Conservation (phyloP, 2,113 vertebrate genomes). For the Phaetusa simplex region DNA sequence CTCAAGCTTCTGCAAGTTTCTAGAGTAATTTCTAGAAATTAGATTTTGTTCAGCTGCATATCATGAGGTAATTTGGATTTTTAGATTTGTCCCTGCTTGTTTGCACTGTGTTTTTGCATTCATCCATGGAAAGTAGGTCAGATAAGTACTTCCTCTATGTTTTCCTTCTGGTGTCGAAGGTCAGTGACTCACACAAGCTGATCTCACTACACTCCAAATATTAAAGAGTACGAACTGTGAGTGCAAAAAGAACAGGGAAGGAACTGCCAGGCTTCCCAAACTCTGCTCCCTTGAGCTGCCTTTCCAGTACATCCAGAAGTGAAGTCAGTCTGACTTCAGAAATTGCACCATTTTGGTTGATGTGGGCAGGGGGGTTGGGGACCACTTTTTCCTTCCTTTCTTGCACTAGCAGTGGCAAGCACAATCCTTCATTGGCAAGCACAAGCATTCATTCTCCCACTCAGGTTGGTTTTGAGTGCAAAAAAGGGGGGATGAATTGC, state of each 20-base stretch:
- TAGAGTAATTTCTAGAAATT: neutral
- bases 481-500: neutral
- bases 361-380: too few species aligned
- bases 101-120: neutral
- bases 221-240: neutral
- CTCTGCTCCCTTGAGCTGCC: neutral
- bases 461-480: neutral
- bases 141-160: neutral
- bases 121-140: neutral
- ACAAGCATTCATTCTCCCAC: neutral
- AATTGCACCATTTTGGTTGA: neutral
- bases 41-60: neutral
- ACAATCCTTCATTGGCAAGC: neutral
- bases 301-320: neutral
- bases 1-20: neutral
- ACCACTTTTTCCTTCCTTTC: neutral
- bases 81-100: constrained; percentile 22
- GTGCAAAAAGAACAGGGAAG: neutral
- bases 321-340: neutral
- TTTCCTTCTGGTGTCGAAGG: neutral
- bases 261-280: neutral
- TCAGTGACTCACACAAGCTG: neutral
- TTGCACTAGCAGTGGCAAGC: neutral
- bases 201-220: neutral
- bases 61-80: neutral